phyloP scores from a whole-genome alignment of 2,888 invertebrate genomes.

The Megastigmus dorsalis region DNA sequence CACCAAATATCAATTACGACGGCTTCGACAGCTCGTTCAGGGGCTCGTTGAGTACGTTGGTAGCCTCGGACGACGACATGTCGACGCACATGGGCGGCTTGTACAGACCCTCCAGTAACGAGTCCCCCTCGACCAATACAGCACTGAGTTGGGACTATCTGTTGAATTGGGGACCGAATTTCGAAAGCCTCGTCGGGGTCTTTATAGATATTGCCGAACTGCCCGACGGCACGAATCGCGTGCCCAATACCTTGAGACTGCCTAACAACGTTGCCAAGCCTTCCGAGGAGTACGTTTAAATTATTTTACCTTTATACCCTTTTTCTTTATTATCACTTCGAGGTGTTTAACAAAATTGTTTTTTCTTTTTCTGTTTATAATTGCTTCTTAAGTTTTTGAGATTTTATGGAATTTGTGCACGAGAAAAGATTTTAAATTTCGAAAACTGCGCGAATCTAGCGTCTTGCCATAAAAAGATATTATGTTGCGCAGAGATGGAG shows the following conservation, averaged over 20 bases:
- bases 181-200: constrained; percentile 95
- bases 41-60: constrained; percentile 93
- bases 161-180: constrained; percentile 97
- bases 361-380: too few species aligned
- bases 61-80: constrained; percentile 94
- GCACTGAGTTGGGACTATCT: constrained; percentile 95
- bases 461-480: constrained; percentile 61
- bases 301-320: neutral
- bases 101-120: constrained; percentile 87
- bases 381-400: constrained; percentile 17
- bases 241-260: constrained; percentile 84
- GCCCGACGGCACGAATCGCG: constrained; percentile 79
- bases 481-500: neutral
- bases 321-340: neutral
- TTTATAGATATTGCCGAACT: constrained; percentile 97
- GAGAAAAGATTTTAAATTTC: neutral
- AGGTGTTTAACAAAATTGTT: neutral
- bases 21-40: constrained; percentile 96
- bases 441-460: constrained; percentile 19
- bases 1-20: constrained; percentile 86
- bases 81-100: constrained; percentile 87
- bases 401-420: neutral
- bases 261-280: constrained; percentile 86
- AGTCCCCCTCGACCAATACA: constrained; percentile 78
- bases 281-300: constrained; percentile 91